Evolutionary conservation across 2,113 vertebrate species (phyloP), one percentile per base, ranked within the genome.

Genomic region (Scalopus aquaticus): DNA sequence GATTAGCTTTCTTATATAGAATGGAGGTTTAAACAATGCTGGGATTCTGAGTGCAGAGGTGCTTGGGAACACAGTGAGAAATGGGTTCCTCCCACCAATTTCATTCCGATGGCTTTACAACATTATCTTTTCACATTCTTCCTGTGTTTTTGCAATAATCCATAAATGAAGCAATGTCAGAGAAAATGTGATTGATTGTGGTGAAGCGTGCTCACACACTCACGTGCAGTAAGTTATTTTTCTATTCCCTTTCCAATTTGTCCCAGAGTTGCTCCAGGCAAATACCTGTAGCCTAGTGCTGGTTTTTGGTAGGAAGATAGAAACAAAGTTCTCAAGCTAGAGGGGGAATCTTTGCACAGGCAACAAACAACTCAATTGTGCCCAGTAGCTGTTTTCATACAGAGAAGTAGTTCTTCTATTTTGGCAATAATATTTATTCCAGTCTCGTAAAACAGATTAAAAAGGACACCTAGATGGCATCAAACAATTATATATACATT

Each of bases 1-100:
- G 97, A 98, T 98, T 98, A 98, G 98, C 97, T 98, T 98, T 98
- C 95, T 97, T 97, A 97, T 97, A 98, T 96, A 98, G 97, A 98
- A 97, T 91, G 82, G 97, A 97, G 97, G 97, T 96, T 98, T 98
- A 98, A 98, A 98, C 98, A 98, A 97, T 98, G 93, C 97, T 94
- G 93, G 97, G 88, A 97, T 98, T 98, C 96, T 96, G 94, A 97
- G 90, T 95, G 67, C 91, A 97, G 97, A 97, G 96, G 92, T 97
- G 96, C 95, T 97, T 96, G 93, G 97, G 96, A 98, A 97, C 97
- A 96, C 94, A 96, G 96, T 97, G 97, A 97, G 97, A 98, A 98
- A 98, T 97, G 95, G 97, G 93, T 97, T 98, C 97, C 95, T 98
- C 97, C 97, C 97, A 98, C 88, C 97, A 97, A 98, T 98, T 98